Conservation (phyloP, 2,888 invertebrate species). For the Zele albiditarsus region DNA sequence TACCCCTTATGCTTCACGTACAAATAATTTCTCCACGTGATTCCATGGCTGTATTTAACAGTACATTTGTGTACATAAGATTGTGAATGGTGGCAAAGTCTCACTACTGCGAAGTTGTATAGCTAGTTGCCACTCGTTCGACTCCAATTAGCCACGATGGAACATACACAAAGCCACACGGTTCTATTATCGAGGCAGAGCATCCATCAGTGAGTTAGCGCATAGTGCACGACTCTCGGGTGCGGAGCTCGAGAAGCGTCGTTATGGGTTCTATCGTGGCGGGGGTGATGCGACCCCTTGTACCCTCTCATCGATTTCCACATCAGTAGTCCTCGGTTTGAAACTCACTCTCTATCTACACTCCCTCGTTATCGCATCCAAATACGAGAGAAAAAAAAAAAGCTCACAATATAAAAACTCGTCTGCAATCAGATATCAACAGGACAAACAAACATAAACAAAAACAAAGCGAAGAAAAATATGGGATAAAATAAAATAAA, state of each 20-base stretch:
- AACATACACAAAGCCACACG: constrained; percentile 16
- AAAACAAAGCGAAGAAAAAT: not conserved
- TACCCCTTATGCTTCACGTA: too few species aligned
- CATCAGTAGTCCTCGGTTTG: constrained; percentile 13
- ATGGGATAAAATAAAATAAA: not conserved
- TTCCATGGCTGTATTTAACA: too few species aligned
- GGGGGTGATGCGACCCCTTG: not conserved
- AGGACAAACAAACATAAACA: too few species aligned
- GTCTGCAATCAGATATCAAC: not conserved
- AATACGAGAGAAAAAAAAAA: not conserved
- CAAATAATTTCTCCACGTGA: too few species aligned
- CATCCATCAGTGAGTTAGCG: constrained; percentile 12
- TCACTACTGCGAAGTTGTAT: not conserved
- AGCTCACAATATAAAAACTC: not conserved
- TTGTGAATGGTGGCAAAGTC: not conserved
- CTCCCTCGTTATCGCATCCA: not conserved
- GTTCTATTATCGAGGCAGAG: constrained; percentile 26
- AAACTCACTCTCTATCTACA: not conserved
- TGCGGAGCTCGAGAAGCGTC: constrained; percentile 21
- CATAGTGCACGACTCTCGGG: constrained; percentile 19
- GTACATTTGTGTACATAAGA: not conserved
- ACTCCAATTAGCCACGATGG: constrained; percentile 32
- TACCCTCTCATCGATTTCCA: constrained; percentile 11
- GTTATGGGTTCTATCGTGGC: constrained; percentile 16
- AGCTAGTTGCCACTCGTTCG: not conserved